Conservation (phyloP, 2,113 vertebrate genomes). For the Anseranas semipalmata region DNA sequence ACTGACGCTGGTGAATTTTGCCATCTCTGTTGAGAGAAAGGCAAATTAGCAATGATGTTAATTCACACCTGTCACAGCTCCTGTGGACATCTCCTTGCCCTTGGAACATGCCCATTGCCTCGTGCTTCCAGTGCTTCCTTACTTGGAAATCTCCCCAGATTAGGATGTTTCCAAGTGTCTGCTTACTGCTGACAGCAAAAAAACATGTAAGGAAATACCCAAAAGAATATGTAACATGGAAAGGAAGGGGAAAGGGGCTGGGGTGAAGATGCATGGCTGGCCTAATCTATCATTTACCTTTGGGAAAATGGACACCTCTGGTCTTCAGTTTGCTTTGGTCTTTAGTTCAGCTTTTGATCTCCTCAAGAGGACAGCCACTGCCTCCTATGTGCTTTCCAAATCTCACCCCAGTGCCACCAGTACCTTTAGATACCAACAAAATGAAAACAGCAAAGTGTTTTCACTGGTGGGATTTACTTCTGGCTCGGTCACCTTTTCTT, state of each 20-base stretch:
- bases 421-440: neutral
- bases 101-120: neutral
- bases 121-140: rapidly evolving
- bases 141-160: neutral
- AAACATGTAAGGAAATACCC: neutral
- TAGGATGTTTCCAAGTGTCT: neutral
- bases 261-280: neutral
- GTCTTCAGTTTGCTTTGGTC: neutral
- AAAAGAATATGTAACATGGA: rapidly evolving
- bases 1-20: neutral
- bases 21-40: neutral
- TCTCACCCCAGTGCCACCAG: neutral
- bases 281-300: neutral
- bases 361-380: neutral
- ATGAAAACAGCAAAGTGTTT: neutral
- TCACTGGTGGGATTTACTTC: neutral
- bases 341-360: neutral
- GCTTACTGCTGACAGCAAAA: neutral
- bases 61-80: neutral
- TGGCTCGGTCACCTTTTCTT: neutral
- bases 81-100: neutral
- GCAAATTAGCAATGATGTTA: neutral
- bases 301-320: neutral
- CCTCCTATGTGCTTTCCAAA: neutral
- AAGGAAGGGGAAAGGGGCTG: neutral